Percentiles rank a stretch among this genome's conserved stretches.
Evolutionary conservation across 2,113 vertebrate genomes (phyloP).

Genomic region (Zosterops hypoxanthus): DNA sequence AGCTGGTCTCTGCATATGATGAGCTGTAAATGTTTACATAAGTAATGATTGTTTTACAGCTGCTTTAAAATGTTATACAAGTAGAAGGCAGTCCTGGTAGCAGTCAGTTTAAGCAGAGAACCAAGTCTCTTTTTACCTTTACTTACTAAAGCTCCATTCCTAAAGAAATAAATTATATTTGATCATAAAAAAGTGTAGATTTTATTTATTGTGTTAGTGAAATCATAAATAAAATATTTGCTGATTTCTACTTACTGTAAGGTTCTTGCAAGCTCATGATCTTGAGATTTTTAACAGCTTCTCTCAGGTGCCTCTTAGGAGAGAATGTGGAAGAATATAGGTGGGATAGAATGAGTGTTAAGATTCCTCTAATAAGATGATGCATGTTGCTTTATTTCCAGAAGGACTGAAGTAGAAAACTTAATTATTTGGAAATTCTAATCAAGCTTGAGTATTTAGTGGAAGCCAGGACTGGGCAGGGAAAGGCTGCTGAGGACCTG

Average conservation of each 20-base stretch:
- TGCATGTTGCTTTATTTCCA: background rate
- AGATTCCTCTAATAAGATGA: background rate
- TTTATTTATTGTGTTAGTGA: background rate
- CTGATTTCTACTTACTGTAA: background rate
- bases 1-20: background rate
- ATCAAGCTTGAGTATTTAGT: background rate
- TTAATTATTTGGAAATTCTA: background rate
- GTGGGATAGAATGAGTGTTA: background rate
- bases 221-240: background rate
- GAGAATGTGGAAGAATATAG: background rate
- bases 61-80: slow-evolving; percentile 2
- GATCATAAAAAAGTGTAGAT: background rate
- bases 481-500: background rate
- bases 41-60: background rate
- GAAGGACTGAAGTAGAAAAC: background rate
- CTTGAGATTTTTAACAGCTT: background rate
- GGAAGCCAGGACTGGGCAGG: background rate
- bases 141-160: background rate
- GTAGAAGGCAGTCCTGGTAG: background rate
- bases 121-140: background rate
- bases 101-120: background rate
- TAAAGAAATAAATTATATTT: background rate
- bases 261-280: background rate
- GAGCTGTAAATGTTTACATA: slow-evolving; percentile 37
- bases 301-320: background rate